Percentiles rank a stretch among this genome's conserved stretches.
phyloP scores from a whole-genome alignment of 2,113 vertebrate species.

The Takifugu flavidus region DNA sequence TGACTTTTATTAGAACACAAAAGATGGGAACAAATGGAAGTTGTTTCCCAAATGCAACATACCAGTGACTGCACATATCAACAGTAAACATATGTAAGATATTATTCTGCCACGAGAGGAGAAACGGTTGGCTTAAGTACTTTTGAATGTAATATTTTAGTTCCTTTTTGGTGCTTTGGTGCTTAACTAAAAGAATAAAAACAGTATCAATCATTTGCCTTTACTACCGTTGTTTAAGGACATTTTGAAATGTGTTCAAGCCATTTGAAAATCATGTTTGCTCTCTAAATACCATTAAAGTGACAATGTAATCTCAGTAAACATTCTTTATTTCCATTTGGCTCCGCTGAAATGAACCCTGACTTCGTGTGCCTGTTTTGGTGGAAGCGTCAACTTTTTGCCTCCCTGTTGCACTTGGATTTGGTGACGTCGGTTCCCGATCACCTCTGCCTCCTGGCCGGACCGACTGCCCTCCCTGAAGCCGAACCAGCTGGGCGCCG shows the following conservation, averaged over 20 bases:
- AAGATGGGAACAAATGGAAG: conserved; percentile 2
- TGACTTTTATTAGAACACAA: conserved; percentile 42
- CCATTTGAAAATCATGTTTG: conserved; percentile 45
- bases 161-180: conserved; percentile 65
- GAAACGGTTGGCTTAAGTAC: conserved; percentile 50
- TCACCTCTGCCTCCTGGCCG: no score
- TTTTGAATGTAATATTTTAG: conserved; percentile 71
- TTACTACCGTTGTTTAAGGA: conserved; percentile 49
- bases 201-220: conserved; percentile 61
- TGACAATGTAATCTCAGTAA: conserved; percentile 6
- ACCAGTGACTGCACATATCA: conserved; percentile 65
- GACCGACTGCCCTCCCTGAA: no score
- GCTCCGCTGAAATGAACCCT: background rate
- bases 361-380: no score
- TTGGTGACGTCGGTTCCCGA: no score
- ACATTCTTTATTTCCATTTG: conserved; percentile 14
- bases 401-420: no score
- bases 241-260: conserved; percentile 40
- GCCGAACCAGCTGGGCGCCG: no score
- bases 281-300: conserved; percentile 30
- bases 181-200: conserved; percentile 35
- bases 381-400: background rate
- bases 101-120: conserved; percentile 47
- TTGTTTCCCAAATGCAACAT: conserved; percentile 42
- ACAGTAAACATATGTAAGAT: conserved; percentile 51